Evolutionary conservation across 2,113 vertebrate genomes (phyloP), one percentile per base, ranked within the genome.

Genomic region (Oryzias javanicus): DNA sequence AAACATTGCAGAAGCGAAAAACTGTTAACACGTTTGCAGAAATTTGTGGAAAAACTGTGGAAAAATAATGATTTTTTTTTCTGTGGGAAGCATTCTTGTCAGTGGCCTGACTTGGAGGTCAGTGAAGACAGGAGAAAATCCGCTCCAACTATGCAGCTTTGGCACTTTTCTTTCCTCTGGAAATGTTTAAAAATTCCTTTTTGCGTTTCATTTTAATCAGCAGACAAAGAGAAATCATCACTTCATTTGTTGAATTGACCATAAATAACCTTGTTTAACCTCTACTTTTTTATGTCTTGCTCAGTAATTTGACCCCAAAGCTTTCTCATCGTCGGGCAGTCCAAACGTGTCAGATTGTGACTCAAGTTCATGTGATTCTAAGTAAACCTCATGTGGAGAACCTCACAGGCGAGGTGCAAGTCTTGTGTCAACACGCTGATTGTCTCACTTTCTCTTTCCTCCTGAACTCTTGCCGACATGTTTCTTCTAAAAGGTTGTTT

Each of bases 351-450:
- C 42, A 68, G 16, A 41, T 44, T 14, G 0, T 62, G 64, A 72
- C 25, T 80, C 70, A 69, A 25, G 19, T 67, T 72, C 74, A 74
- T 55, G 63, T 78, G 76, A 76, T 69, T 72, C 49, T 25, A 18
- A 58, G 24, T 24, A 19, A 71, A 58, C 49, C 67, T 72, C 58
- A 10, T 49, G 18, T 22, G 44, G 18, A 8, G 7, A 41, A 64
- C n/a, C 6, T 40, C 35, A 35, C 35, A 35, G 35, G 35, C 35
- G 35, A 35, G 35, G 35, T 35, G 35, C 35, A 35, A 35, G 29
- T 4, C 42, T 61, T 20, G 35, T 80, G 58, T 67, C 57, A 44
- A 67, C 74, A 76, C 6, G 0, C 25, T 12, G 20, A 53, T 46
- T 17, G 6, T 55, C 22, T 67, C 40, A 4, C 58, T 60, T 45